Conservation (phyloP, 1,140 invertebrate species). For the Sycophaga agraensis region DNA sequence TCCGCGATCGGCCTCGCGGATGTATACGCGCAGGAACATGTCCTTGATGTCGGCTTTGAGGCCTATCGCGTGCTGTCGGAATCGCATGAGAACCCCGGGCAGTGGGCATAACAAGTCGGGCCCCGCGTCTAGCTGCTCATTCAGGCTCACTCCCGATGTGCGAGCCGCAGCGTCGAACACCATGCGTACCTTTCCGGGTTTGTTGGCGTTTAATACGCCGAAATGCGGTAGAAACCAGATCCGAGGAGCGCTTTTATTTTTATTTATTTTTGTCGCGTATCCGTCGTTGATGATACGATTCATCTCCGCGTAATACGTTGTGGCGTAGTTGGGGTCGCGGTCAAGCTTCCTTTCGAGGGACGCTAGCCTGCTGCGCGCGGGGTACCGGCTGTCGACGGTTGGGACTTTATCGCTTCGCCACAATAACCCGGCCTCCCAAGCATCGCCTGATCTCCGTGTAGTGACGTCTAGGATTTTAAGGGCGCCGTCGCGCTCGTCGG, state of each 20-base stretch:
- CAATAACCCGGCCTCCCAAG: too few relatives aligned
- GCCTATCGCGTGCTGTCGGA: constrained; percentile 34
- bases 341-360: too few relatives aligned
- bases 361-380: constrained; percentile 1
- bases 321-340: neutral
- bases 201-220: too few relatives aligned
- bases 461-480: too few relatives aligned
- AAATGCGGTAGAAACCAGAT: constrained; percentile 37
- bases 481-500: too few relatives aligned
- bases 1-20: too few relatives aligned
- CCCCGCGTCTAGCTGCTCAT: too few relatives aligned
- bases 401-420: too few relatives aligned
- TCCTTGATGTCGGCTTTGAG: too few relatives aligned
- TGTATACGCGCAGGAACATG: too few relatives aligned
- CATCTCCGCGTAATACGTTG: constrained; percentile 1
- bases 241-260: neutral
- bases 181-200: constrained; percentile 13
- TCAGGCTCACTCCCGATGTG: too few relatives aligned
- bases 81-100: constrained; percentile 38
- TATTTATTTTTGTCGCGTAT: constrained; percentile 26
- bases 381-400: neutral
- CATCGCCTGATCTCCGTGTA: constrained; percentile 6
- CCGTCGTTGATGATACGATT: too few relatives aligned
- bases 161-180: constrained; percentile 39
- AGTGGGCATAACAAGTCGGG: constrained; percentile 35